These are phyloP conservation scores for Drosophila infuscata DNA, from an alignment of 2,888 invertebrate genomes.

Conservation along the genomic window DNA sequence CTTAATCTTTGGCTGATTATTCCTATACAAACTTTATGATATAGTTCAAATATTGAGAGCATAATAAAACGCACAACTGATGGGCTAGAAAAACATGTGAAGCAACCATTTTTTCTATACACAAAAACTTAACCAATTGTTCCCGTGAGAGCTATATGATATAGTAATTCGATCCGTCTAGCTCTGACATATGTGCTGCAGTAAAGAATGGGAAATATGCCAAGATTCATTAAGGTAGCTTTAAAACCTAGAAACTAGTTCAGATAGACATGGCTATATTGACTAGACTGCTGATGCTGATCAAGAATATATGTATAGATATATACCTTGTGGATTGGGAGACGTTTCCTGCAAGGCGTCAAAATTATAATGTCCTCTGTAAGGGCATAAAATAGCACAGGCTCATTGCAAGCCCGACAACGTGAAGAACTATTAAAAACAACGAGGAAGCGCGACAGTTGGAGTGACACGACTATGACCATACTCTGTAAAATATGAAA, in stretches of 20 bases:
- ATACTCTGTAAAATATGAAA: constrained; percentile 3
- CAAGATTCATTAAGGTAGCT: no score
- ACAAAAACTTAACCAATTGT: neutral
- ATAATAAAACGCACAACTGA: neutral
- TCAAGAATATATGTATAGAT: neutral
- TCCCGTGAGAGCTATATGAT: neutral
- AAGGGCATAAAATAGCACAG: neutral
- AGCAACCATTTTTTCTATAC: neutral
- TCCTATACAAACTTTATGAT: neutral
- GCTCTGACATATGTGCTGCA: neutral
- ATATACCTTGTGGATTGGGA: neutral
- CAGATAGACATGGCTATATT: neutral
- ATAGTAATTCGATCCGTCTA: neutral
- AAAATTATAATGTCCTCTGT: neutral
- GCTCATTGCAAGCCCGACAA: neutral
- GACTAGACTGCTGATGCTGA: neutral
- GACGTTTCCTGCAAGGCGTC: neutral
- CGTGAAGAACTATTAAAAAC: neutral
- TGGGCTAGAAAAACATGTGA: neutral
- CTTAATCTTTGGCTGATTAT: neutral
- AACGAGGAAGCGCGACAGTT: neutral
- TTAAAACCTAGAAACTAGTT: no score
- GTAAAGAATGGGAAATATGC: no score
- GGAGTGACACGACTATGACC: neutral
- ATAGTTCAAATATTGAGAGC: neutral